A percentile compares a stretch with the other conserved stretches of the same genome.
Evolutionary conservation across 1,140 invertebrate genomes (phyloP).

Genomic region (Ectropis grisescens): DNA sequence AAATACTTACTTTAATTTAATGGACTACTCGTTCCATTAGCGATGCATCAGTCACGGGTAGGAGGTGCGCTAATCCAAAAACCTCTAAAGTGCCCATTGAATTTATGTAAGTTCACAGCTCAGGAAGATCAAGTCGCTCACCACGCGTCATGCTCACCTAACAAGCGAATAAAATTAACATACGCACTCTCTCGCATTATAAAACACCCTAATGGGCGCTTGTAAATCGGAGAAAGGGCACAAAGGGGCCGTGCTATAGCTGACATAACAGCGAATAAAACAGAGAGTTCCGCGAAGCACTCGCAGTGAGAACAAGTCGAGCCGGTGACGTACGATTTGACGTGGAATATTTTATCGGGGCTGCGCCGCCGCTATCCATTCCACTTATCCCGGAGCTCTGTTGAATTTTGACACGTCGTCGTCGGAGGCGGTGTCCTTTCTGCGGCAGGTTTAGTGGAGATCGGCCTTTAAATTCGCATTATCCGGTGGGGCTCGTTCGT

Average conservation of each 20-base stretch:
- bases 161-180: conserved; percentile 4
- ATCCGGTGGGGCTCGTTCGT: no score
- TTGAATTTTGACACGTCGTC: conserved; percentile 65
- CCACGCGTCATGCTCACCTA: no score
- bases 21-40: no score
- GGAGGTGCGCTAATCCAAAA: no score
- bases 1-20: no score
- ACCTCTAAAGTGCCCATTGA: no score
- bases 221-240: conserved; percentile 45
- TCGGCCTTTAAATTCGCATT: conserved; percentile 56
- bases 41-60: no score
- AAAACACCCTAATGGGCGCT: conserved; percentile 31
- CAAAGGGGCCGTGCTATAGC: conserved; percentile 41
- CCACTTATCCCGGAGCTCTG: conserved; percentile 59
- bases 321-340: conserved; percentile 66
- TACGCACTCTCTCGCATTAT: conserved; percentile 15
- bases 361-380: conserved; percentile 50
- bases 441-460: no score
- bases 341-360: conserved; percentile 64
- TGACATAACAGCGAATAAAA: conserved; percentile 62
- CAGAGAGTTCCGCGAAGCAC: conserved; percentile 59
- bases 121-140: no score
- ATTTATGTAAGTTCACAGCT: no score
- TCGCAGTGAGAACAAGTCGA: conserved; percentile 46
- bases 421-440: conserved; percentile 42